phyloP scores from a whole-genome alignment of 2,113 vertebrate species.

The Vulpes vulpes region DNA sequence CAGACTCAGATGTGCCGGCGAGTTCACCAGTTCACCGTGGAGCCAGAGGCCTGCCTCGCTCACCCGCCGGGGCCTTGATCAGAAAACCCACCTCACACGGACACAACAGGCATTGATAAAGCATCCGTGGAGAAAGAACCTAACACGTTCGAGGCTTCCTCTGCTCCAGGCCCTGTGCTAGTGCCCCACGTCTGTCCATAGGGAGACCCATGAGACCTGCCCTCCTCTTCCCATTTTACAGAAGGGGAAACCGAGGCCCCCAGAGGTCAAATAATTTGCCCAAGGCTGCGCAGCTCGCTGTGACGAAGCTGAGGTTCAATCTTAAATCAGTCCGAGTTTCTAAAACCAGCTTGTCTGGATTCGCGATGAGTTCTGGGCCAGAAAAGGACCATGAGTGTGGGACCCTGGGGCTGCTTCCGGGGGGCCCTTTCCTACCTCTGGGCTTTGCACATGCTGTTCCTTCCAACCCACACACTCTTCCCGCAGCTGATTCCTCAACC shows the following conservation, averaged over 20 bases:
- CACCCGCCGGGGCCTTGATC: rapidly evolving
- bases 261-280: neutral
- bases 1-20: neutral
- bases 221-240: neutral
- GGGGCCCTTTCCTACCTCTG: no score
- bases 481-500: neutral
- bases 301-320: neutral
- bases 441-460: neutral
- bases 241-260: neutral
- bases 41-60: neutral
- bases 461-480: neutral
- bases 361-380: rapidly evolving
- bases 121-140: neutral
- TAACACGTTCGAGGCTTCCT: neutral
- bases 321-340: neutral
- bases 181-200: rapidly evolving
- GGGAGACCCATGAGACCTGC: rapidly evolving
- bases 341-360: neutral
- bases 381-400: neutral
- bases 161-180: neutral
- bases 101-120: rapidly evolving
- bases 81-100: neutral
- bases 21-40: neutral
- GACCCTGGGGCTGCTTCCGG: rapidly evolving
- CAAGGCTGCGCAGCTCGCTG: neutral